These are phyloP conservation scores for Galaxea fascicularis DNA, from an alignment of 92 coral and sea anemone genomes.

Conservation along the genomic window DNA sequence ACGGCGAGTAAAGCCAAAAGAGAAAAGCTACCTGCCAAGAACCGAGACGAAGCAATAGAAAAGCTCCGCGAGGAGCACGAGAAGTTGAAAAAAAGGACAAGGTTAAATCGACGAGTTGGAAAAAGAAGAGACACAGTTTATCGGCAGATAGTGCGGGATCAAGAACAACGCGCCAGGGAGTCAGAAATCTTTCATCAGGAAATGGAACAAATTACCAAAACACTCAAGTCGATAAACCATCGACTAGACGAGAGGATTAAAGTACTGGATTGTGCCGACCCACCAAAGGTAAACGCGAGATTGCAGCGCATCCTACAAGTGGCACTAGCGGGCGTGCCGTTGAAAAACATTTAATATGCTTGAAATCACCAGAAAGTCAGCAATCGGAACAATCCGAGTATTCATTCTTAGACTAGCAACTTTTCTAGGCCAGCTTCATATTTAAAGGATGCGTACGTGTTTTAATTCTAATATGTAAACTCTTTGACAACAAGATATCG, in stretches of 20 bases:
- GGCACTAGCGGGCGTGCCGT: conserved; percentile 33
- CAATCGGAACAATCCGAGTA: too few species aligned
- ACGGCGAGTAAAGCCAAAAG: neutral
- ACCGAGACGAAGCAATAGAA: conserved; percentile 31
- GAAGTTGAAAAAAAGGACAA: conserved; percentile 15
- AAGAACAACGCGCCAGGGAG: conserved; percentile 26
- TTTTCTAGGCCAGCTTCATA: too few species aligned
- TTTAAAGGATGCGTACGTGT: too few species aligned
- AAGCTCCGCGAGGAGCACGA: conserved; percentile 9
- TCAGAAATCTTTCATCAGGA: conserved; percentile 39
- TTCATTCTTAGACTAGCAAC: too few species aligned
- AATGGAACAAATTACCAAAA: conserved; percentile 57
- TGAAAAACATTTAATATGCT: neutral
- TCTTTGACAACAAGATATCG: too few species aligned
- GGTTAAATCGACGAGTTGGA: neutral
- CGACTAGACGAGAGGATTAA: conserved; percentile 60
- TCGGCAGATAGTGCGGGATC: conserved; percentile 35
- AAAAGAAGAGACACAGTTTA: conserved; percentile 22
- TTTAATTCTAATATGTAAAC: too few species aligned
- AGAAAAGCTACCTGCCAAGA: neutral
- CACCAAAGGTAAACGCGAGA: conserved; percentile 27
- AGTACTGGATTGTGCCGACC: conserved; percentile 26
- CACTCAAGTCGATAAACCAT: conserved; percentile 50
- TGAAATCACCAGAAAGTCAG: neutral
- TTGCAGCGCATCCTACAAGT: conserved; percentile 26